These are phyloP conservation scores for Zonitis immaculata DNA, from an alignment of 2,888 invertebrate species.

Conservation along the genomic window DNA sequence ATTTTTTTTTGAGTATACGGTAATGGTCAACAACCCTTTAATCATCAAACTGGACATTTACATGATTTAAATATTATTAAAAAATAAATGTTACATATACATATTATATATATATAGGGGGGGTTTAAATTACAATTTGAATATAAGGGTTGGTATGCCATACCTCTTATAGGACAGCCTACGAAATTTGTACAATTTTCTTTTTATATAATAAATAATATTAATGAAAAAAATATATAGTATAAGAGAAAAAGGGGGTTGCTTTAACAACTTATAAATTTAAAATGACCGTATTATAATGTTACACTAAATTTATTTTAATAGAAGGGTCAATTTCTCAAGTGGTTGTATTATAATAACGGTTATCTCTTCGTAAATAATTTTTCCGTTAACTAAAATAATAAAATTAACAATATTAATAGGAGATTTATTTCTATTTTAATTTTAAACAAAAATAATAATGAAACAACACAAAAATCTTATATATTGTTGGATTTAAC, in stretches of 20 bases:
- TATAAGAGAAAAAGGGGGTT: too few species aligned
- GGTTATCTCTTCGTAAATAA: background rate
- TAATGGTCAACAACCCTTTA: slow-evolving; percentile 29
- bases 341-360: background rate
- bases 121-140: slow-evolving; percentile 38
- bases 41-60: slow-evolving; percentile 34
- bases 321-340: slow-evolving; percentile 35
- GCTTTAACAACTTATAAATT: slow-evolving; percentile 33
- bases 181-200: slow-evolving; percentile 41
- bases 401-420: too few species aligned
- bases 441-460: too few species aligned
- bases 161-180: slow-evolving; percentile 34
- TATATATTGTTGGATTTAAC: slow-evolving; percentile 5
- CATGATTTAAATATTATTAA: slow-evolving; percentile 41
- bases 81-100: slow-evolving; percentile 40
- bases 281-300: slow-evolving; percentile 42
- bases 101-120: slow-evolving; percentile 15
- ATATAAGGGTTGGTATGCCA: slow-evolving; percentile 24
- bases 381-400: background rate
- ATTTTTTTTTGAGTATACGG: slow-evolving; percentile 30
- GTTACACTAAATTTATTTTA: slow-evolving; percentile 41
- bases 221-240: too few species aligned
- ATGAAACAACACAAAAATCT: background rate
- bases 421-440: too few species aligned
- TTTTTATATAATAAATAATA: slow-evolving; percentile 7